phyloP scores from a whole-genome alignment of 2,888 invertebrate species.

The Drosophila lutescens region DNA sequence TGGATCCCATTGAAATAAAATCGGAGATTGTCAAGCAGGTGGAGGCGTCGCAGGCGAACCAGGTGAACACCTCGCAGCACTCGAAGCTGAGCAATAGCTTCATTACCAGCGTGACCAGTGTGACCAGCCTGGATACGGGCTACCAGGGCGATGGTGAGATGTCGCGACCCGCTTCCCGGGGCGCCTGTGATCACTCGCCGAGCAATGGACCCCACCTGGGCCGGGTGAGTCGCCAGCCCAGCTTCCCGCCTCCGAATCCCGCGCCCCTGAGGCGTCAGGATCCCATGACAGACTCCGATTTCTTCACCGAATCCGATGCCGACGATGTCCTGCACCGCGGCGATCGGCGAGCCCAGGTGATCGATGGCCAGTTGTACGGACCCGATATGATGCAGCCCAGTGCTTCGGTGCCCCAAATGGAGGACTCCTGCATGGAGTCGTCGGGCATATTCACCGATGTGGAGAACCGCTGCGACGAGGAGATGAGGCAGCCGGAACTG shows the following conservation, averaged over 20 bases:
- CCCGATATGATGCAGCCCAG: conserved; percentile 84
- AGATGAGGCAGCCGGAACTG: conserved; percentile 80
- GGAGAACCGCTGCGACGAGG: conserved; percentile 89
- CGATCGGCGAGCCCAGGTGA: conserved; percentile 92
- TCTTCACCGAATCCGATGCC: conserved; percentile 95
- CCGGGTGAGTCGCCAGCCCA: conserved; percentile 83
- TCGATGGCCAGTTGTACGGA: conserved; percentile 95
- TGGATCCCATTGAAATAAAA: conserved; percentile 89
- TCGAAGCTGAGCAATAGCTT: conserved; percentile 90
- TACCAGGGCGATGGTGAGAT: conserved; percentile 97
- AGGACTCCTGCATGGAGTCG: conserved; percentile 94
- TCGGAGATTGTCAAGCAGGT: conserved; percentile 86
- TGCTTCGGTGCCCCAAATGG: conserved; percentile 86
- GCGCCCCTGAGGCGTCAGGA: conserved; percentile 89
- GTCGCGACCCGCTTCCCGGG: conserved; percentile 92
- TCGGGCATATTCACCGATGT: conserved; percentile 95
- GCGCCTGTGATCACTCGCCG: conserved; percentile 90
- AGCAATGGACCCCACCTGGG: conserved; percentile 85
- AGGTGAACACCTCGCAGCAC: conserved; percentile 14
- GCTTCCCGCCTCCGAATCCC: conserved; percentile 80
- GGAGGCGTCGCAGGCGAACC: conserved; percentile 8
- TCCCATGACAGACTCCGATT: conserved; percentile 96
- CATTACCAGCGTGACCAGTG: conserved; percentile 94
- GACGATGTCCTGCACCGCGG: conserved; percentile 89
- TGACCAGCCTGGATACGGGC: conserved; percentile 96